Conservation (phyloP, 2,113 vertebrate genomes). For the Limnothrissa miodon region DNA sequence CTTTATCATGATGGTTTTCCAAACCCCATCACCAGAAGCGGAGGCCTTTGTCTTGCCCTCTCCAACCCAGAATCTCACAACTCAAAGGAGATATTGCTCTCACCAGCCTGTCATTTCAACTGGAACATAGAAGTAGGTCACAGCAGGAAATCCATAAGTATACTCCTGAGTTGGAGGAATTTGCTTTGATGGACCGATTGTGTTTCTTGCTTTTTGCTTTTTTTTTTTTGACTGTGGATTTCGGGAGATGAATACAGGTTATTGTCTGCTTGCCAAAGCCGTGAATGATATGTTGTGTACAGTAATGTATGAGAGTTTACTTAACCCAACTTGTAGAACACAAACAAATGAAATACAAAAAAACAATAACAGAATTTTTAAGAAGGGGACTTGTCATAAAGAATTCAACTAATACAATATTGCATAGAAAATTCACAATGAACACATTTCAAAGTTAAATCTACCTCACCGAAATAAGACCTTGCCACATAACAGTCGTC, state of each 20-base stretch:
- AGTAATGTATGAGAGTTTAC: slow-evolving; percentile 67
- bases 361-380: slow-evolving; percentile 45
- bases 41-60: slow-evolving; percentile 66
- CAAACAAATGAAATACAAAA: background rate
- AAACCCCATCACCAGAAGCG: slow-evolving; percentile 66
- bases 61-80: slow-evolving; percentile 53
- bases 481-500: slow-evolving; percentile 46
- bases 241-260: slow-evolving; percentile 65
- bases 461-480: slow-evolving; percentile 72
- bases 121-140: slow-evolving; percentile 40
- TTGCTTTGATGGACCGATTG: slow-evolving; percentile 40
- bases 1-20: slow-evolving; percentile 66
- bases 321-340: slow-evolving; percentile 63
- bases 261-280: slow-evolving; percentile 71
- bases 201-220: slow-evolving; percentile 55
- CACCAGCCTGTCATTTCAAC: slow-evolving; percentile 55
- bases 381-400: slow-evolving; percentile 62
- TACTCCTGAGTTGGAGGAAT: slow-evolving; percentile 53
- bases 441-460: slow-evolving; percentile 69
- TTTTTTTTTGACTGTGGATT: slow-evolving; percentile 62
- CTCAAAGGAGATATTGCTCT: slow-evolving; percentile 40
- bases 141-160: slow-evolving; percentile 22
- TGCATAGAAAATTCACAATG: slow-evolving; percentile 66
- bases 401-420: slow-evolving; percentile 66
- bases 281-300: slow-evolving; percentile 67